phyloP scores from a whole-genome alignment of 2,113 vertebrate genomes.

The Quiscalus mexicanus region DNA sequence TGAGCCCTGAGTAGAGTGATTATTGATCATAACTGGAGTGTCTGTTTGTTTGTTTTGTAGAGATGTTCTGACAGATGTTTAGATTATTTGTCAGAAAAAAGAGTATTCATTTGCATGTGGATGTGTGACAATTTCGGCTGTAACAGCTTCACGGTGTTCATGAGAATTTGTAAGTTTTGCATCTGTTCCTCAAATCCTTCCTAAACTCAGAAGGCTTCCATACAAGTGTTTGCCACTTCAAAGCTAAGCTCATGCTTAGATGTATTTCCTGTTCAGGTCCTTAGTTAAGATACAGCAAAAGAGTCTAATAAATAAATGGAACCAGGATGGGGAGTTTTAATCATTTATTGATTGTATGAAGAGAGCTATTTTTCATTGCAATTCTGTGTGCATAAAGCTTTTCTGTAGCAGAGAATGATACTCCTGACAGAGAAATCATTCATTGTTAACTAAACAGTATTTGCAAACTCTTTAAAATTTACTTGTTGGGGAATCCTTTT shows the following conservation, averaged over 20 bases:
- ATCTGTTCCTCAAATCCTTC: background rate
- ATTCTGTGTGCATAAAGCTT: background rate
- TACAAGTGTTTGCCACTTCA: background rate
- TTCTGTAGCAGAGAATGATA: background rate
- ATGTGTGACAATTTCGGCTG: background rate
- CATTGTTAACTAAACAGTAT: background rate
- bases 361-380: conserved; percentile 12
- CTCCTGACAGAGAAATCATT: background rate
- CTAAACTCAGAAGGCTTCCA: background rate
- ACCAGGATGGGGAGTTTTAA: background rate
- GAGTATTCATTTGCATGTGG: background rate
- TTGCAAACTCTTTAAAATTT: background rate
- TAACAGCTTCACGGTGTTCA: background rate
- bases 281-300: background rate
- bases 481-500: background rate
- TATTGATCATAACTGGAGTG: background rate
- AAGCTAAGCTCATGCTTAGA: background rate
- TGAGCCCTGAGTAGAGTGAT: background rate
- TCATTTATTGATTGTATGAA: conserved; percentile 16
- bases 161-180: background rate
- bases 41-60: background rate
- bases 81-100: background rate
- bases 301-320: background rate
- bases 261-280: background rate
- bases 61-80: background rate